Evolutionary conservation across 2,888 invertebrate genomes (phyloP).

Genomic region (Tachina grossa): DNA sequence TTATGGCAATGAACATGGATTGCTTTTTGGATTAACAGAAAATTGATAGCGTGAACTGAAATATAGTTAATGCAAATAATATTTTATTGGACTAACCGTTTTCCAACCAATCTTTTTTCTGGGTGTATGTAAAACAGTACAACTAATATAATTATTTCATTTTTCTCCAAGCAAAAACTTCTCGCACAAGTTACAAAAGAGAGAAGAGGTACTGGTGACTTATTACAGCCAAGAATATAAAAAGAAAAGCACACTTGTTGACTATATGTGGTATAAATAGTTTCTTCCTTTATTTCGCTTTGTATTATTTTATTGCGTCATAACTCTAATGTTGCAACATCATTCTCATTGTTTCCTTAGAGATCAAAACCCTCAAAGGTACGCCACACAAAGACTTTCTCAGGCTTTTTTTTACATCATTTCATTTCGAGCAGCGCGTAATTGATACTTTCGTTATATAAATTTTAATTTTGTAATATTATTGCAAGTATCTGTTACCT

Average conservation of each 20-base stretch:
- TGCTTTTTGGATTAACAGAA: too few species aligned
- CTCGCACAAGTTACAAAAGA: too few species aligned
- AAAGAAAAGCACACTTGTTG: slow-evolving; percentile 44
- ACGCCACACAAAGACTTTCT: slow-evolving; percentile 47
- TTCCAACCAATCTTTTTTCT: too few species aligned
- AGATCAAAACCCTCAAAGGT: slow-evolving; percentile 10
- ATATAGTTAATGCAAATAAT: too few species aligned
- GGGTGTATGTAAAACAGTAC: too few species aligned
- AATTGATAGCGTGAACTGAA: too few species aligned
- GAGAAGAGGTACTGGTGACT: too few species aligned
- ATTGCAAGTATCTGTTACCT: slow-evolving; percentile 58
- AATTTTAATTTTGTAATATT: slow-evolving; percentile 16
- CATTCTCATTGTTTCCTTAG: slow-evolving; percentile 37
- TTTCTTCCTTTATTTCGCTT: not conserved
- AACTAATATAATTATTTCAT: too few species aligned
- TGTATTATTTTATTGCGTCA: slow-evolving; percentile 56
- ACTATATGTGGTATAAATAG: slow-evolving; percentile 15
- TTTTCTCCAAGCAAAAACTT: too few species aligned
- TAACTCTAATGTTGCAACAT: slow-evolving; percentile 66
- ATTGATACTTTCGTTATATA: slow-evolving; percentile 62
- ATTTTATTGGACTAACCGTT: too few species aligned
- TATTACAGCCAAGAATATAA: not conserved
- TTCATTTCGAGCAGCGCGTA: slow-evolving; percentile 61
- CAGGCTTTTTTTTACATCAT: slow-evolving; percentile 21
- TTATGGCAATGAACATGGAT: too few species aligned